Base-by-base conservation (phyloP, 2,113 vertebrate species). In the Recurvirostra avosetta region DNA sequence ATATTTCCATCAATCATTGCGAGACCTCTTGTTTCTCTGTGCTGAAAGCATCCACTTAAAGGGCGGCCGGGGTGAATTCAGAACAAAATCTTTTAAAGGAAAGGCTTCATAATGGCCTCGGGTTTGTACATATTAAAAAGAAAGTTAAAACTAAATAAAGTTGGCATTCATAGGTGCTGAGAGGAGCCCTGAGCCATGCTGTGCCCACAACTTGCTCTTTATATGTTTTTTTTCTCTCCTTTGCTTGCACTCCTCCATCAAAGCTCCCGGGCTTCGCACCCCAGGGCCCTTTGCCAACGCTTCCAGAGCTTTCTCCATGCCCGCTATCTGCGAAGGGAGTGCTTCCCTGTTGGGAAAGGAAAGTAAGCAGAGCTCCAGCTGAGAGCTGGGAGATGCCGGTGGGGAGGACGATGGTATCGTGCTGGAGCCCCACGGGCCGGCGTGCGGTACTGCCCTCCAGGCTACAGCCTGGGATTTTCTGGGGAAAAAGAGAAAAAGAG, bases 91-190 rank as follows among this genome's bases (percentile, higher is more conserved):
- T 20, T 62, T 45, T 11, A 23, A 66, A 16, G 43, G 23, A 74
- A 83, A 71, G 27, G 15, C 26, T 80, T 56, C 1, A 1, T 13
- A 56, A 70, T 15, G 21, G 34, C 27, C 45, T 17, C 1, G 1
- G 47, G 63, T 65, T 38, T 84, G 50, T 76, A 81, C 45, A 21
- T 5, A 50, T 52, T 75, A 59, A 63, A 90, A 92, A 45, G 40
- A 23, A 59, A 88, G 20, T 36, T 75, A 12, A 72, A 88, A 45
- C 61, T 55, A 38, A 38, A 38, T 38, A 38, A 38, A 38, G 38
- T 38, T 85, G n/a, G 12, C 1, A 0, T 62, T 65, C 0, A 0
- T 8, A 58, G 2, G 11, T 53, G 55, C 11, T 16, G 2, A 71
- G 59, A 2, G 8, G 32, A 23, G 73, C 61, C 27, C 45, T 26